These are phyloP conservation scores for Salvelinus fontinalis DNA, from an alignment of 2,113 vertebrate species.

Conservation along the genomic window DNA sequence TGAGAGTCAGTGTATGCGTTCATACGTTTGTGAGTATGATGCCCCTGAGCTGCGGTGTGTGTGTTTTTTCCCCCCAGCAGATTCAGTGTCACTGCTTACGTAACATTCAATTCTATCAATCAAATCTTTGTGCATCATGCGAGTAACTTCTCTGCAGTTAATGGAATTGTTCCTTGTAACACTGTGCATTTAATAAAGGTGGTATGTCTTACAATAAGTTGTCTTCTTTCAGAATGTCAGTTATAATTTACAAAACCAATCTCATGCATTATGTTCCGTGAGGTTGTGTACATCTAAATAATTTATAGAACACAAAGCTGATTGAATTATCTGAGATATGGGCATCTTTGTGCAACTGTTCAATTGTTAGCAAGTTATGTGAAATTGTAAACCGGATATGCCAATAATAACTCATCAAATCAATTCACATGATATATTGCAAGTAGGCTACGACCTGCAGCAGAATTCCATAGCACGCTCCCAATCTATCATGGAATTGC, in stretches of 20 bases:
- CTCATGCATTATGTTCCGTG: too few species aligned
- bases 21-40: slow-evolving; percentile 37
- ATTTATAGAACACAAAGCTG: background rate
- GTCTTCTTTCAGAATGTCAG: background rate
- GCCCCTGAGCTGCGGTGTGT: slow-evolving; percentile 1
- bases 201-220: slow-evolving; percentile 89
- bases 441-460: background rate
- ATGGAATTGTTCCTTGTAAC: slow-evolving; percentile 96
- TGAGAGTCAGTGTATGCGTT: slow-evolving; percentile 37
- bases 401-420: background rate
- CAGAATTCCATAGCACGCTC: too few species aligned
- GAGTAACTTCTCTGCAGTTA: slow-evolving; percentile 94
- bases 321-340: background rate
- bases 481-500: background rate
- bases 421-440: background rate
- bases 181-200: slow-evolving; percentile 98
- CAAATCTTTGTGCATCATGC: slow-evolving; percentile 87
- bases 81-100: slow-evolving; percentile 87
- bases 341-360: background rate
- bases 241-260: background rate
- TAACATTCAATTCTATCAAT: slow-evolving; percentile 80
- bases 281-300: too few species aligned
- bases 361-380: background rate
- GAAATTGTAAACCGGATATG: background rate
- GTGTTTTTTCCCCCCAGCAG: slow-evolving; percentile 82